phyloP scores from a whole-genome alignment of 2,113 vertebrate species.

The Oncorhynchus kisutch region DNA sequence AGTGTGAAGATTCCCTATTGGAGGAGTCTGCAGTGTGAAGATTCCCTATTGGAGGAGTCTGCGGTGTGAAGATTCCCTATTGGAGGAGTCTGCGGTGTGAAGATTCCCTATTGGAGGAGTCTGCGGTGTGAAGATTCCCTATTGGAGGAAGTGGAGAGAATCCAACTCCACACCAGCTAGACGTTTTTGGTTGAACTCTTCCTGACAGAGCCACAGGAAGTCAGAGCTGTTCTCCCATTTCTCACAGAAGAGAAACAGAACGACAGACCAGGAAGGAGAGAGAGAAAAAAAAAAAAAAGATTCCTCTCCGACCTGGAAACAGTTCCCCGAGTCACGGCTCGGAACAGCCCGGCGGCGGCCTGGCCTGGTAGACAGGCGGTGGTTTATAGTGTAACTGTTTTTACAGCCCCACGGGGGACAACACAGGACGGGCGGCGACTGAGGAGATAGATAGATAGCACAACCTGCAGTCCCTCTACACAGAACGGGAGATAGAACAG shows the following conservation, averaged over 20 bases:
- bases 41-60: too few relatives aligned
- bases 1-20: too few relatives aligned
- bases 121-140: too few relatives aligned
- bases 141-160: slow-evolving; percentile 10
- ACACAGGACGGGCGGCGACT: neutral
- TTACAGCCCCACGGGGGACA: slow-evolving; percentile 26
- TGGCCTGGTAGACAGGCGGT: slow-evolving; percentile 47
- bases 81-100: too few relatives aligned
- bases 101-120: too few relatives aligned
- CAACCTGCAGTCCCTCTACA: too few relatives aligned
- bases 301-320: slow-evolving; percentile 70
- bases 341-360: slow-evolving; percentile 65
- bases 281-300: slow-evolving; percentile 19
- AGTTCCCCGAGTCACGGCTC: slow-evolving; percentile 63
- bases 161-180: neutral
- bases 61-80: too few relatives aligned
- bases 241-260: slow-evolving; percentile 8
- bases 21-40: too few relatives aligned
- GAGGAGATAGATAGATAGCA: neutral
- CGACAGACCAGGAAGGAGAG: slow-evolving; percentile 8
- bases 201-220: slow-evolving; percentile 39
- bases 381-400: slow-evolving; percentile 68
- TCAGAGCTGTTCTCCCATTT: slow-evolving; percentile 62
- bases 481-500: too few relatives aligned
- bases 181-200: neutral